Percentiles rank a stretch among this genome's conserved stretches.
phyloP scores from a whole-genome alignment of 2,888 invertebrate genomes.

The Tetranychus truncatus region DNA sequence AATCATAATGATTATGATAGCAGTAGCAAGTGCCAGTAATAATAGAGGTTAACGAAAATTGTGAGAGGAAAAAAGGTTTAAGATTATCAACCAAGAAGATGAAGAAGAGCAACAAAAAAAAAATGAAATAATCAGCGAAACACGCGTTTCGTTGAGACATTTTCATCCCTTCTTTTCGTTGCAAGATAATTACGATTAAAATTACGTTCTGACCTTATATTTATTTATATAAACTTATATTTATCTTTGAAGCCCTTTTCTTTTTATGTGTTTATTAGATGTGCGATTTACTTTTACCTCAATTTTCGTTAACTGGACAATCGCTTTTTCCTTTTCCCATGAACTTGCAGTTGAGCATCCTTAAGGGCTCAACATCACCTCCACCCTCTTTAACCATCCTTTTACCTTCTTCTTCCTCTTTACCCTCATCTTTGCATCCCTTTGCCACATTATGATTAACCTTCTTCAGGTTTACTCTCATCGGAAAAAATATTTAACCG shows the following conservation, averaged over 20 bases:
- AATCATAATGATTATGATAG: neutral
- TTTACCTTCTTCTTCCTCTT: neutral
- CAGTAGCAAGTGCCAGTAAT: no score
- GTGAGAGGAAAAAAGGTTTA: neutral
- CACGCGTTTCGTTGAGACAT: neutral
- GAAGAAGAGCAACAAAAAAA: neutral
- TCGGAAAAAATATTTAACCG: neutral
- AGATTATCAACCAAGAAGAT: neutral
- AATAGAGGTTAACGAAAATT: neutral
- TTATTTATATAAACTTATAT: neutral
- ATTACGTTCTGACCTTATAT: constrained; percentile 1
- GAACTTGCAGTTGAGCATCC: neutral
- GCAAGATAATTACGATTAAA: neutral
- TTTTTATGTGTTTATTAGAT: neutral
- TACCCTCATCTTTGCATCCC: neutral
- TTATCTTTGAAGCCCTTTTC: neutral
- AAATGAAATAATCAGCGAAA: neutral
- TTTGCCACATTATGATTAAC: neutral
- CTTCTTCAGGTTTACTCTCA: neutral
- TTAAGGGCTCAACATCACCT: neutral
- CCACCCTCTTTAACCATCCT: neutral
- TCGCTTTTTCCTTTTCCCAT: neutral
- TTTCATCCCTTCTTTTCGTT: neutral
- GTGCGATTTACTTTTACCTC: neutral
- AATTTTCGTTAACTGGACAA: neutral